Conservation (phyloP, 1,140 invertebrate genomes). For the Bombus pyrosoma region DNA sequence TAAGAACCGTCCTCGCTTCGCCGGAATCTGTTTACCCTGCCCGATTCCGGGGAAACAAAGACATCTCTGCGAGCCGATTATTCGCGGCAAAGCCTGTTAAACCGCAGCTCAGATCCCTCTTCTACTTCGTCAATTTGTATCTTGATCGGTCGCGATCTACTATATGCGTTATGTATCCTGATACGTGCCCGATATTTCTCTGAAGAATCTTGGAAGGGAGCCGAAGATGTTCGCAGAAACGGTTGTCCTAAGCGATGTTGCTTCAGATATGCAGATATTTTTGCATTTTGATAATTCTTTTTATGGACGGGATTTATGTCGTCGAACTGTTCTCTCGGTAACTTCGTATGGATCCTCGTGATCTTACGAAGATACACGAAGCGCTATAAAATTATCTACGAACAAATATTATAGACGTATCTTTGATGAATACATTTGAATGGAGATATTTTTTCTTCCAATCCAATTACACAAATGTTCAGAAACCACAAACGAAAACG, state of each 20-base stretch:
- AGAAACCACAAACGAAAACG: background rate
- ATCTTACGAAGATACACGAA: too few relatives aligned
- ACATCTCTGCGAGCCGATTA: constrained; percentile 43
- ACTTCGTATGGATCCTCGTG: background rate
- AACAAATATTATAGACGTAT: too few relatives aligned
- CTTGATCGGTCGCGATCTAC: constrained; percentile 8
- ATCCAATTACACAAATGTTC: background rate
- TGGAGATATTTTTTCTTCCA: too few relatives aligned
- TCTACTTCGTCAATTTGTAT: constrained; percentile 41
- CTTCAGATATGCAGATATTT: background rate
- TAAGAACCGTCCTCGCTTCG: constrained; percentile 18
- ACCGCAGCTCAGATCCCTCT: background rate
- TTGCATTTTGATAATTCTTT: background rate
- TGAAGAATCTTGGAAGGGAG: background rate
- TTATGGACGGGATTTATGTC: background rate
- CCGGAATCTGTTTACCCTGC: constrained; percentile 32
- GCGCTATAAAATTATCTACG: background rate
- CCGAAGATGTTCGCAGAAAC: constrained; percentile 7
- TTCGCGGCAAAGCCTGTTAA: constrained; percentile 21
- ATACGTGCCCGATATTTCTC: background rate
- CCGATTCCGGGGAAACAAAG: constrained; percentile 46
- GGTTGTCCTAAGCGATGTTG: background rate
- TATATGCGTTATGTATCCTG: constrained; percentile 2
- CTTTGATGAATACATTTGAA: too few relatives aligned
- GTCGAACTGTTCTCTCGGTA: background rate